Evolutionary conservation across 1,140 invertebrate species (phyloP), one percentile per base, ranked within the genome.

Genomic region (Brachionus angularis): DNA sequence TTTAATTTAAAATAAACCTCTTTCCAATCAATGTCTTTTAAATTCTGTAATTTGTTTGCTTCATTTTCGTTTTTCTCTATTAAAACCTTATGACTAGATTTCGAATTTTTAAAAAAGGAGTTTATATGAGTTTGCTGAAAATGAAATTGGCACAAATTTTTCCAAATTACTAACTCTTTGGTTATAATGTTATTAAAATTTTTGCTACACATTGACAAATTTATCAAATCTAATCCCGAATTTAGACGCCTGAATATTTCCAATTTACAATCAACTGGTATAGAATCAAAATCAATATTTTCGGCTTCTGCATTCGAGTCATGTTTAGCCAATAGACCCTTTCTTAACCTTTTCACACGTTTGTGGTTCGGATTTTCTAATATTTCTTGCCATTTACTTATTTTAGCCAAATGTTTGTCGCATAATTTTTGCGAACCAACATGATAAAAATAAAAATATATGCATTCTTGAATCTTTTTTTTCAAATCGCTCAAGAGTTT

Each of bases 241-340:
- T 89, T 87, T 75, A 98, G 86, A 77, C 91, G 86, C 12, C 91
- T 81, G 50, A 98, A 84, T 58, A 98, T 90, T 79, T 93, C 89
- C 42, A 93, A 86, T 39, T 96, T 86, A 76, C 93, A 91, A 79
- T 97, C 95, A 76, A 91, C 88, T 21, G 95, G 95, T 50, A 98
- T 83, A 78, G 96, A 89, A 44, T 90, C 85, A 76, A 96, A 86
- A 8, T 89, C 88, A 75, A 86, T 85, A 64, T 88, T 87, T 79
- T 91, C 88, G 72, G 90, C 88, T 75, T 88, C 29, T 14, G 10
- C 39, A 10, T 10, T 10, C 39, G 39, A 42, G n/a, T n/a, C n/a
- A n/a, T n/a, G n/a, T n/a, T n/a, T n/a, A n/a, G n/a, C n/a, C n/a
- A n/a, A n/a, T 10, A 42, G 39, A 16, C 39, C 44, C 39, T 31